These are phyloP conservation scores for Hydrochoerus hydrochaeris DNA, from an alignment of 2,113 vertebrate genomes.

Conservation along the genomic window DNA sequence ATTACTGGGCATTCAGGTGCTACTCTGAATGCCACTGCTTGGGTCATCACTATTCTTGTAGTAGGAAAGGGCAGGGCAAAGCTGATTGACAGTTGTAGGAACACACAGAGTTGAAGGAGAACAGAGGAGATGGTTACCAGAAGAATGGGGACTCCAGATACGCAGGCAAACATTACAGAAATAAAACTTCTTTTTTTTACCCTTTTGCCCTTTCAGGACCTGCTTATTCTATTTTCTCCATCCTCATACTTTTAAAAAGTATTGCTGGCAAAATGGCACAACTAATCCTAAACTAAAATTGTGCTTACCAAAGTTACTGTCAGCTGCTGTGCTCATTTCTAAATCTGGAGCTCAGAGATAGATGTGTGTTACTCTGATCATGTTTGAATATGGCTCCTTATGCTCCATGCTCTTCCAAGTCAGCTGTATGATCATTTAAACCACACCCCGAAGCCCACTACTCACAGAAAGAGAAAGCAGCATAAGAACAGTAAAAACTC, in stretches of 20 bases:
- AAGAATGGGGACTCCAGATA: neutral
- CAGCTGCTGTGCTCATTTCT: neutral
- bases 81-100: neutral
- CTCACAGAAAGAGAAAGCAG: neutral
- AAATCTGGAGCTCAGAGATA: neutral
- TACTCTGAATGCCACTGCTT: neutral
- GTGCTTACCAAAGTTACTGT: neutral
- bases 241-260: neutral
- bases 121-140: neutral
- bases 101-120: neutral
- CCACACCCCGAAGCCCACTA: neutral
- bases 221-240: neutral
- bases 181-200: neutral
- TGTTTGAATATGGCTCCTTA: neutral
- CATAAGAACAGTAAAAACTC: neutral
- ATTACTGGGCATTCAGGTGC: neutral
- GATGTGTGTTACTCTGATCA: neutral
- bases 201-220: neutral
- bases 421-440: neutral
- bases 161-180: neutral
- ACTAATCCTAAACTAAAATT: neutral
- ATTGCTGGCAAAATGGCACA: conserved; percentile 10
- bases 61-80: neutral
- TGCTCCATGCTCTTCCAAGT: neutral
- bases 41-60: neutral